phyloP scores from a whole-genome alignment of 1,140 invertebrate species.

The Semibalanus balanoides region DNA sequence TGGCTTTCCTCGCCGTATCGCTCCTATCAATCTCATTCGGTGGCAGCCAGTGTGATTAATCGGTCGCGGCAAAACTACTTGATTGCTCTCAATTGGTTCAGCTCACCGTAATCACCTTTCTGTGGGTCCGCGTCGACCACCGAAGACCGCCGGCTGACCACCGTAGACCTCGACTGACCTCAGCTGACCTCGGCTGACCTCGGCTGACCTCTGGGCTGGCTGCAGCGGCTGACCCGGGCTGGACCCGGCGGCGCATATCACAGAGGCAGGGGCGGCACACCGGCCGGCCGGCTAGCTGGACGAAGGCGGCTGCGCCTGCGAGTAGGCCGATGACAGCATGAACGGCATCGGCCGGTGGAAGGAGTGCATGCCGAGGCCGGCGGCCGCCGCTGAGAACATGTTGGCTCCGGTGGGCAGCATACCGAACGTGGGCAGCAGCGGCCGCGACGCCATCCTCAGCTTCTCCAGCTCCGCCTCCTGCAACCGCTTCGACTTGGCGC shows the following conservation, averaged over 20 bases:
- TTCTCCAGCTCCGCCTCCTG: constrained; percentile 42
- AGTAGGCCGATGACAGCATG: background rate
- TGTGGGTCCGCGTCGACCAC: background rate
- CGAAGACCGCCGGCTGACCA: background rate
- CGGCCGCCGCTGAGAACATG: background rate
- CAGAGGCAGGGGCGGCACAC: background rate
- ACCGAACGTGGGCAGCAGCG: constrained; percentile 29
- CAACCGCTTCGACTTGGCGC: constrained; percentile 43
- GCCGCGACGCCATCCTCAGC: constrained; percentile 26
- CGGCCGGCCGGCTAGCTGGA: background rate
- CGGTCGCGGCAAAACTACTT: background rate
- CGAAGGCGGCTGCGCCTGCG: background rate
- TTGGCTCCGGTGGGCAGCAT: constrained; percentile 20
- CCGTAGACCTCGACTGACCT: background rate
- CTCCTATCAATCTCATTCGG: background rate
- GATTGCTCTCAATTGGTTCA: background rate
- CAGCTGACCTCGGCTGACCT: background rate
- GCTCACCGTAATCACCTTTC: background rate
- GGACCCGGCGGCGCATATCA: background rate
- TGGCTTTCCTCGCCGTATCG: background rate
- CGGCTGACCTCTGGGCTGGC: background rate
- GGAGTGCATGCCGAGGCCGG: background rate
- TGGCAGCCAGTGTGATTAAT: background rate
- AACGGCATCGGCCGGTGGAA: background rate
- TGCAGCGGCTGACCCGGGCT: background rate